Evolutionary conservation across 2,888 invertebrate genomes (phyloP), one percentile per base, ranked within the genome.

Genomic region (Tortricodes alternella): DNA sequence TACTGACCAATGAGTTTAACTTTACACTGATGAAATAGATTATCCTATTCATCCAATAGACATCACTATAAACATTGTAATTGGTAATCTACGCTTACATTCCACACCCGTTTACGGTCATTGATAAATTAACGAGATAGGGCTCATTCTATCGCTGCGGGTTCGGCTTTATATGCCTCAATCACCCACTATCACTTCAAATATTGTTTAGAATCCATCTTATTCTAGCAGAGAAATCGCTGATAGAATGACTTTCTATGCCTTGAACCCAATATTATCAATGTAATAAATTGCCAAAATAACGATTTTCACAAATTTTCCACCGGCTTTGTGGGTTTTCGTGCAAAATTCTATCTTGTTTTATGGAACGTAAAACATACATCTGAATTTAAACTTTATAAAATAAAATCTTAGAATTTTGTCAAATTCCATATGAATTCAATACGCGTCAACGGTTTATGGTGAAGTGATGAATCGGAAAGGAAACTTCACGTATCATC

Each of bases 101-200:
- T 57, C 55, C 51, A 15, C 51, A 34, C 48, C 51, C 60, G 46
- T 58, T 58, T 50, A 49, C 37, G 51, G 38, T 27, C 37, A 60
- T 55, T 60, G 56, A 61, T 61, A 59, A 61, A 61, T 53, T 52
- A 49, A 50, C 34, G 46, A 50, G 38, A 55, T 53, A 32, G 44
- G 41, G 19, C 57, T 55, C 44, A 35, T 58, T 53, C 55, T 50
- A 44, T 29, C 37, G 29, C 39, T 23, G 55, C 34, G 34, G 43
- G 57, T 49, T 50, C 37, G 48, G 37, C 39, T 44, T 49, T 34
- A 23, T 46, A 41, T 24, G 48, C 46, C 46, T 39, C 37, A 13
- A 44, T 23, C 48, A 37, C 19, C 35, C 6, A 27, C 27, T 35
- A 55, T 55, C 29, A 9, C 2, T 29, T n/a, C 4, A 11, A 29